A percentile compares a stretch with the other conserved stretches of the same genome.
Conservation (phyloP, 2,888 invertebrate species). For the Lepidocyrtoides sp. region DNA sequence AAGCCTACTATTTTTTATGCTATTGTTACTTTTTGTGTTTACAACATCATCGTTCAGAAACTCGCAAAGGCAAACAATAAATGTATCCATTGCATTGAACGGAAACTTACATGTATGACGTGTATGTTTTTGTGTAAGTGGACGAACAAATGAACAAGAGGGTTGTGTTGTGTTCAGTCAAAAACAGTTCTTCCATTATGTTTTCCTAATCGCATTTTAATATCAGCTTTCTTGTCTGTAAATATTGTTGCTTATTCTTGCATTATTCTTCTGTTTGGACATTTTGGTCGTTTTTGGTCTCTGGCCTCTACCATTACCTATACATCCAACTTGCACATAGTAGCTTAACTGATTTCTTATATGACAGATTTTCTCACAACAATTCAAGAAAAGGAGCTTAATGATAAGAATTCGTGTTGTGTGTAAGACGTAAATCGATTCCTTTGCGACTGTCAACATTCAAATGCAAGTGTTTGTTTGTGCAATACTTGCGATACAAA, state of each 20-base stretch:
- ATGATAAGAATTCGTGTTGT: no score
- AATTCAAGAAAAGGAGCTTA: no score
- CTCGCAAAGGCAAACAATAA: constrained; percentile 27
- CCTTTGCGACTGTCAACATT: no score
- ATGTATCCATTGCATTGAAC: constrained; percentile 38
- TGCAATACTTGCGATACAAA: no score
- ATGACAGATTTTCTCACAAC: no score
- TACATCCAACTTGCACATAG: no score
- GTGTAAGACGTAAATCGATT: no score
- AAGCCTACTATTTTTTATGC: no score
- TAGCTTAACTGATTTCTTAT: background rate
- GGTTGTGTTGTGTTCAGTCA: constrained; percentile 56
- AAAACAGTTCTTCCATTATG: constrained; percentile 65
- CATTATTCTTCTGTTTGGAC: background rate
- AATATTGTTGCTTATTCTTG: constrained; percentile 43
- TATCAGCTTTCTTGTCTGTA: constrained; percentile 83
- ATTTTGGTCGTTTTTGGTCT: constrained; percentile 35
- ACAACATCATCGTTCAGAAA: background rate
- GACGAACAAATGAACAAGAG: constrained; percentile 25
- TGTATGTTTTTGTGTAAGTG: background rate
- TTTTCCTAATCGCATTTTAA: constrained; percentile 85
- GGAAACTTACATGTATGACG: constrained; percentile 48
- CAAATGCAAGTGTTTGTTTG: no score
- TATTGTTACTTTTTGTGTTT: no score
- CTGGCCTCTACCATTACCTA: background rate